A percentile compares a stretch with the other conserved stretches of the same genome.
Conservation (phyloP, 2,797 vertebrate species). For the Enteromius viviparus region DNA sequence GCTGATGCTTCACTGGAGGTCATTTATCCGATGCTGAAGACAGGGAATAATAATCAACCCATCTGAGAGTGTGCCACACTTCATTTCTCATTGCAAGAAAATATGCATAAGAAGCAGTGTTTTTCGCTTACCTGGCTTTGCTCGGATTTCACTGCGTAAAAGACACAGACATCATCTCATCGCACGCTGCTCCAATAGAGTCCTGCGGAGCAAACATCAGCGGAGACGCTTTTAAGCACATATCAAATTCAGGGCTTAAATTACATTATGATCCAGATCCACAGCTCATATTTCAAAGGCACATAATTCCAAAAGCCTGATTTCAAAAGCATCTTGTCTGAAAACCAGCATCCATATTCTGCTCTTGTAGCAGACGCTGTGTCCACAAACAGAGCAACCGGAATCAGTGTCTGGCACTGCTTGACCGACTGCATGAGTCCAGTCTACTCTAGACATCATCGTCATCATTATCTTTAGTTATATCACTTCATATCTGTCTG, state of each 20-base stretch:
- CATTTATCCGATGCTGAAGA: slow-evolving; percentile 78
- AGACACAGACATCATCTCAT: slow-evolving; percentile 34
- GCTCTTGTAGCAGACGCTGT: not conserved
- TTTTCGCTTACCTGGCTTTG: slow-evolving; percentile 62
- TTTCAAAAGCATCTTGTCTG: not conserved
- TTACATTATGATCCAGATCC: not conserved
- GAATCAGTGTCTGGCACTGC: slow-evolving; percentile 25
- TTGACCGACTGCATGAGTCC: slow-evolving; percentile 20
- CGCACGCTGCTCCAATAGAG: not conserved
- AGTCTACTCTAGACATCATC: slow-evolving; percentile 11
- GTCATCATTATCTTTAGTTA: slow-evolving; percentile 20
- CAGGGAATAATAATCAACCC: slow-evolving; percentile 40
- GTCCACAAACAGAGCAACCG: slow-evolving; percentile 24
- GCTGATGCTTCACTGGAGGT: slow-evolving; percentile 68
- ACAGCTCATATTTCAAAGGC: not conserved
- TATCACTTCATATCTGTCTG: slow-evolving; percentile 19
- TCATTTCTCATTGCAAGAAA: not conserved
- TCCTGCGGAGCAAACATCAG: slow-evolving; percentile 37
- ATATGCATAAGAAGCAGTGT: not conserved
- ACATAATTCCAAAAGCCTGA: not conserved
- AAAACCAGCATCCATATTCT: slow-evolving; percentile 26
- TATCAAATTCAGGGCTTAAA: not conserved
- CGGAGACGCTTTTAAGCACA: not conserved
- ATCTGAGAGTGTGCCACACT: slow-evolving; percentile 4
- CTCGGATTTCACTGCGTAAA: slow-evolving; percentile 45